A percentile compares a stretch with the other conserved stretches of the same genome.
These are phyloP conservation scores for Cardiocondyla obscurior DNA, from an alignment of 1,140 invertebrate species.

Conservation along the genomic window DNA sequence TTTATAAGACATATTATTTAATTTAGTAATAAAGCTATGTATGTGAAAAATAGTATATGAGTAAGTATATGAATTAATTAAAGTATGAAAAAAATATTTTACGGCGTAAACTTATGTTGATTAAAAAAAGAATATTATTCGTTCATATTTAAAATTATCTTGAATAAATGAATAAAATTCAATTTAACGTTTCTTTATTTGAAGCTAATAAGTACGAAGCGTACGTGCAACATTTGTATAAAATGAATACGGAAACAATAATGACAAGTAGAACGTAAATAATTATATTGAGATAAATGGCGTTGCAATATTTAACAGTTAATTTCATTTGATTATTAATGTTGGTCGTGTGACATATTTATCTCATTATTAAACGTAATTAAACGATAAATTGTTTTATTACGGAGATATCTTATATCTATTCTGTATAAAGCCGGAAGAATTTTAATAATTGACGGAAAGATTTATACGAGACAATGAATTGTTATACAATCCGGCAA, in stretches of 20 bases:
- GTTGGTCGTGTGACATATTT: not conserved
- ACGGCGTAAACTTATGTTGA: too few species aligned
- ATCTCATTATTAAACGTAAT: not conserved
- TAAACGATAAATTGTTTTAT: not conserved
- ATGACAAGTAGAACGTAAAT: not conserved
- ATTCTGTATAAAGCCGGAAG: not conserved
- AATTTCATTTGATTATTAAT: not conserved
- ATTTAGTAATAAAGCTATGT: not conserved
- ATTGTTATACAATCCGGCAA: not conserved
- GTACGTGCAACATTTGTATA: not conserved
- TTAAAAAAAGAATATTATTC: not conserved
- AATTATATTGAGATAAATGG: not conserved
- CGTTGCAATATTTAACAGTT: not conserved
- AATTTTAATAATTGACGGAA: not conserved
- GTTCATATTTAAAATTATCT: not conserved
- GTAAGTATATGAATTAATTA: not conserved
- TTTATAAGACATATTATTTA: not conserved
- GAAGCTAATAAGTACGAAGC: too few species aligned
- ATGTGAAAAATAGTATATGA: too few species aligned
- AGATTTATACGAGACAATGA: not conserved
- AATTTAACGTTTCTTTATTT: too few species aligned
- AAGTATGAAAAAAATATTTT: too few species aligned
- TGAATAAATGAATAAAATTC: too few species aligned
- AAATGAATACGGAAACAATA: slow-evolving; percentile 2
- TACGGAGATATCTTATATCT: not conserved